Evolutionary conservation across 2,888 invertebrate genomes (phyloP).

Genomic region (Standfussiana lucernea): DNA sequence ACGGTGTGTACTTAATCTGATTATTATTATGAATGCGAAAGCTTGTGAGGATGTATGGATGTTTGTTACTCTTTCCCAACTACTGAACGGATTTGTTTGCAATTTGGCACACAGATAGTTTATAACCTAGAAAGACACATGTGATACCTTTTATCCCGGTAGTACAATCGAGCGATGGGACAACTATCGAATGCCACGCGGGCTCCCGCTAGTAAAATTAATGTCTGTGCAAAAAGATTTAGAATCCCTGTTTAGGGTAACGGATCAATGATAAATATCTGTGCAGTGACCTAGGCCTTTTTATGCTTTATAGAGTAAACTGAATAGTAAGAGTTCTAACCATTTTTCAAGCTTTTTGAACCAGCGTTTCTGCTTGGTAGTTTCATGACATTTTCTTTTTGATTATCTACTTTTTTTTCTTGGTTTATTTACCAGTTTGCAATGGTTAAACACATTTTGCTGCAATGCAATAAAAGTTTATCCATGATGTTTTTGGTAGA

Average conservation of each 20-base stretch:
- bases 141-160: too few species aligned
- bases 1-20: too few species aligned
- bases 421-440: not conserved
- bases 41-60: too few species aligned
- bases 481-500: not conserved
- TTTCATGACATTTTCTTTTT: not conserved
- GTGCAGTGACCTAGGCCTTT: slow-evolving; percentile 39
- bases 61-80: not conserved
- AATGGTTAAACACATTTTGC: not conserved
- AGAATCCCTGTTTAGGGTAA: slow-evolving; percentile 1
- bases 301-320: slow-evolving; percentile 30
- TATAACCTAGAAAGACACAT: too few species aligned
- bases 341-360: slow-evolving; percentile 7
- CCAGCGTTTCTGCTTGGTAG: not conserved
- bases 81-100: too few species aligned
- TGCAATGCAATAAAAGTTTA: not conserved
- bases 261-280: slow-evolving; percentile 42
- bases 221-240: slow-evolving; percentile 13
- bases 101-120: too few species aligned
- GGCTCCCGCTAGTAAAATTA: not conserved
- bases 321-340: slow-evolving; percentile 17
- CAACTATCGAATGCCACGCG: too few species aligned
- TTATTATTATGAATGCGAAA: too few species aligned
- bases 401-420: not conserved
- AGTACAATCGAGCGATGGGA: too few species aligned